Conservation (phyloP, 2,888 invertebrate species). For the Abrostola triplasia region DNA sequence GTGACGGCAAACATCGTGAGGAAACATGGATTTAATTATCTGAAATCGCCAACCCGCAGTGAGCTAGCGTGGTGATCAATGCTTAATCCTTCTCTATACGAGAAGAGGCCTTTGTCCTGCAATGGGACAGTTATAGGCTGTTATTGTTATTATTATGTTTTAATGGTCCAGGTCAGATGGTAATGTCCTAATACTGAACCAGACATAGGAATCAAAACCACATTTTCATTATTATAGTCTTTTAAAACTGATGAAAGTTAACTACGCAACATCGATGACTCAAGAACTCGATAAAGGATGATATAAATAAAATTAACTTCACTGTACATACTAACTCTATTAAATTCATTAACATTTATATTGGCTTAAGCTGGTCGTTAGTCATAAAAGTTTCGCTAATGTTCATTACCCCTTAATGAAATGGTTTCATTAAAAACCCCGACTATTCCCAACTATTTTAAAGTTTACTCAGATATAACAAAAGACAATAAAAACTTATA, state of each 20-base stretch:
- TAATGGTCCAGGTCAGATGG: no score
- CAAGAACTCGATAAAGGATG: not conserved
- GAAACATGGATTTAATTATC: no score
- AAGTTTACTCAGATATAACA: not conserved
- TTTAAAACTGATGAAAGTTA: not conserved
- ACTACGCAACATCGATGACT: not conserved
- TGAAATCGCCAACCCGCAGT: no score
- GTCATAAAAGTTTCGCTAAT: conserved; percentile 28
- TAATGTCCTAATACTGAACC: no score
- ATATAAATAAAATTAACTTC: conserved; percentile 2
- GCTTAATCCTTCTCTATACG: no score
- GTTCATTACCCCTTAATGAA: not conserved
- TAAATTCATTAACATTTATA: conserved; percentile 15
- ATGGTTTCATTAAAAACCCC: not conserved
- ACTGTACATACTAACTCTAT: conserved; percentile 17
- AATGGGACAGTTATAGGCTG: no score
- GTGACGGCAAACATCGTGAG: no score
- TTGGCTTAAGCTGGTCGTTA: not conserved
- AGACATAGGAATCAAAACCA: no score
- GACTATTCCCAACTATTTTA: not conserved
- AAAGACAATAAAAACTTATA: not conserved
- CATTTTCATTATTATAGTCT: no score
- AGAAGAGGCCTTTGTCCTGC: no score
- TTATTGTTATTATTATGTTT: no score
- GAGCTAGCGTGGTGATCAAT: no score